These are phyloP conservation scores for Clivina fossor DNA, from an alignment of 2,888 invertebrate genomes.

Conservation along the genomic window DNA sequence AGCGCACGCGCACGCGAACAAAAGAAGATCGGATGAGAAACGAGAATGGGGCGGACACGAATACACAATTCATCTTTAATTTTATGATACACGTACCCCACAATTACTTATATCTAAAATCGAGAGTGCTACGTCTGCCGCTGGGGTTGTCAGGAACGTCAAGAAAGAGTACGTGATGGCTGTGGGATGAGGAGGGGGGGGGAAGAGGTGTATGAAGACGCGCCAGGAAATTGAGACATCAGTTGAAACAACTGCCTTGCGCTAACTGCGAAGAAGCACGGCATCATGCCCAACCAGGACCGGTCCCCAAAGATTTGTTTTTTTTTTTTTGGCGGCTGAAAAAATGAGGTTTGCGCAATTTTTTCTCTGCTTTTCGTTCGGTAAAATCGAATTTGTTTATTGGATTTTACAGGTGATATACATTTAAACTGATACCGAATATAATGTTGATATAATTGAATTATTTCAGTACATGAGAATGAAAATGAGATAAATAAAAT, in stretches of 20 bases:
- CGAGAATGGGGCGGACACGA: constrained; percentile 29
- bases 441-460: no score
- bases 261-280: constrained; percentile 9
- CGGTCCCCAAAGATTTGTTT: no score
- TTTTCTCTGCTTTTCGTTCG: no score
- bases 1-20: constrained; percentile 9
- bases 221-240: constrained; percentile 27
- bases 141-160: constrained; percentile 1
- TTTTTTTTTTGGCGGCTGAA: no score
- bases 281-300: constrained; percentile 3
- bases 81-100: constrained; percentile 31
- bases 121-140: constrained; percentile 16
- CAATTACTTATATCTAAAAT: constrained; percentile 30
- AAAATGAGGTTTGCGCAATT: no score
- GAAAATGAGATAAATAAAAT: no score
- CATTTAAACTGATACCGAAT: no score
- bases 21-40: constrained; percentile 9
- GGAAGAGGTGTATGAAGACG: constrained; percentile 4
- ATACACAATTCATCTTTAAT: constrained; percentile 32
- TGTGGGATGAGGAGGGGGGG: constrained; percentile 3
- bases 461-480: no score
- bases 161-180: no score
- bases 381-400: no score
- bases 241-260: constrained; percentile 24
- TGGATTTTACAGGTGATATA: no score